Percentiles rank a stretch among this genome's conserved stretches.
phyloP scores from a whole-genome alignment of 2,888 invertebrate genomes.

The Toxonevra muliebris region DNA sequence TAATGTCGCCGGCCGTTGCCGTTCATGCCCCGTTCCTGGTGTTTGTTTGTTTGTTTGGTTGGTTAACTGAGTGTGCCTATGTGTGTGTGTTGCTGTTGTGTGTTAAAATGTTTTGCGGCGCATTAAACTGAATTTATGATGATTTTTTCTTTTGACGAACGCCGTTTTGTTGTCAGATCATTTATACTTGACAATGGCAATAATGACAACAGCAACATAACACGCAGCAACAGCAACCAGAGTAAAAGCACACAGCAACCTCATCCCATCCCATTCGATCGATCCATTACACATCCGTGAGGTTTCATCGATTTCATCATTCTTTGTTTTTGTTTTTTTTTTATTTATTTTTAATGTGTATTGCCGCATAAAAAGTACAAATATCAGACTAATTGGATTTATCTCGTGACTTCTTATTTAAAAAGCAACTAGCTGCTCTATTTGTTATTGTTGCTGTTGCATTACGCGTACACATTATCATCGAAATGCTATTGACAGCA shows the following conservation, averaged over 20 bases:
- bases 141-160: slow-evolving; percentile 16
- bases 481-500: not conserved
- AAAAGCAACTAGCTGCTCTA: slow-evolving; percentile 13
- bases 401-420: slow-evolving; percentile 53
- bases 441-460: too few relatives aligned
- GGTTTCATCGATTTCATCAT: slow-evolving; percentile 38
- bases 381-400: slow-evolving; percentile 65
- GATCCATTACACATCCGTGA: slow-evolving; percentile 15
- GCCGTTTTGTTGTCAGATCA: slow-evolving; percentile 28
- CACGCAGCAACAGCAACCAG: slow-evolving; percentile 16
- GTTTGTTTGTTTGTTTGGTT: not conserved
- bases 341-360: slow-evolving; percentile 55
- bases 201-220: slow-evolving; percentile 40
- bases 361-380: slow-evolving; percentile 64
- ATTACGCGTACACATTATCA: not conserved
- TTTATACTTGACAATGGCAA: slow-evolving; percentile 35
- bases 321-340: slow-evolving; percentile 49
- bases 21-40: not conserved
- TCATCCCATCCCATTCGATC: not conserved
- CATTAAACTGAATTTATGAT: slow-evolving; percentile 50
- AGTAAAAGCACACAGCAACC: not conserved
- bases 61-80: not conserved
- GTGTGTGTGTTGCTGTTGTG: slow-evolving; percentile 27
- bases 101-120: slow-evolving; percentile 37
- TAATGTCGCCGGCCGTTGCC: slow-evolving; percentile 50